Evolutionary conservation across 2,797 vertebrate genomes (phyloP).

Genomic region (Acanthopagrus latus): DNA sequence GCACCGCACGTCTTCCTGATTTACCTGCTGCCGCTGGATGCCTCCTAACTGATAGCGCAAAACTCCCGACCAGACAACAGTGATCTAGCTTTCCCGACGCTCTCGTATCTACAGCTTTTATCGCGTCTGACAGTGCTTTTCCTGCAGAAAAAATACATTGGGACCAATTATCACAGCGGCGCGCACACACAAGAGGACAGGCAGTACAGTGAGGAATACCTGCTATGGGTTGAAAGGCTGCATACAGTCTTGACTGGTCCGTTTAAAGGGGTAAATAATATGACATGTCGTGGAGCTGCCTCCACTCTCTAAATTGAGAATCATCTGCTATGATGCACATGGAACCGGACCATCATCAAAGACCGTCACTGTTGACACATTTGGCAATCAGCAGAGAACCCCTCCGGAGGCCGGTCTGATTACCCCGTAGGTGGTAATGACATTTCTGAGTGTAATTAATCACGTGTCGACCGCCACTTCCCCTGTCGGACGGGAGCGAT

Average conservation of each 20-base stretch:
- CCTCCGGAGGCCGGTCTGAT: slow-evolving; percentile 66
- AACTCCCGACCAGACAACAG: slow-evolving; percentile 56
- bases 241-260: slow-evolving; percentile 4
- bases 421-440: slow-evolving; percentile 67
- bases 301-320: slow-evolving; percentile 69
- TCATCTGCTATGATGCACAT: slow-evolving; percentile 65
- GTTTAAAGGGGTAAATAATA: slow-evolving; percentile 65
- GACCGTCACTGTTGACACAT: slow-evolving; percentile 76
- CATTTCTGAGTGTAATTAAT: slow-evolving; percentile 77
- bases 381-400: slow-evolving; percentile 69
- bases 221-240: slow-evolving; percentile 18
- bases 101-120: slow-evolving; percentile 47
- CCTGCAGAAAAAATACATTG: slow-evolving; percentile 40
- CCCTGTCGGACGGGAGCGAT: slow-evolving; percentile 29
- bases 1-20: slow-evolving; percentile 50
- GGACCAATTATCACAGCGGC: slow-evolving; percentile 63
- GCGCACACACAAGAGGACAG: slow-evolving; percentile 13
- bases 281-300: slow-evolving; percentile 36
- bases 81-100: slow-evolving; percentile 41
- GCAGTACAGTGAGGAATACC: slow-evolving; percentile 21
- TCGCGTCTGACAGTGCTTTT: slow-evolving; percentile 45
- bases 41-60: slow-evolving; percentile 48
- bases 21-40: slow-evolving; percentile 53
- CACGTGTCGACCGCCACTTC: slow-evolving; percentile 53
- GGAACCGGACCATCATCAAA: slow-evolving; percentile 70